phyloP scores from a whole-genome alignment of 1,140 invertebrate genomes.

The Hydropsyche tenuis region DNA sequence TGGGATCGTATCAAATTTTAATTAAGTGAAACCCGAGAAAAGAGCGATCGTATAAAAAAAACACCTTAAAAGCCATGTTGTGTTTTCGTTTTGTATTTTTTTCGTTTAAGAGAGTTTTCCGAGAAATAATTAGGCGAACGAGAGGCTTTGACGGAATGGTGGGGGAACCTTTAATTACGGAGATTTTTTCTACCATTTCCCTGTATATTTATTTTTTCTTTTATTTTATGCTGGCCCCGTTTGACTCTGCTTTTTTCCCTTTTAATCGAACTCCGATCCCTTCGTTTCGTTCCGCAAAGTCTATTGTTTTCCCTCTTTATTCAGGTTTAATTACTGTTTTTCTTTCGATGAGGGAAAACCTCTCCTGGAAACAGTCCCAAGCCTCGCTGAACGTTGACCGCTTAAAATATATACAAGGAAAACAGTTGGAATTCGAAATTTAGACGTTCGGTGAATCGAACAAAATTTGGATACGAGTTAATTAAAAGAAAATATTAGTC shows the following conservation, averaged over 20 bases:
- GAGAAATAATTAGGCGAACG: conserved; percentile 20
- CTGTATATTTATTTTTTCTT: neutral
- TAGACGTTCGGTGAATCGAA: too few species aligned
- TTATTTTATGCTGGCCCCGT: neutral
- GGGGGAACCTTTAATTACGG: conserved; percentile 27
- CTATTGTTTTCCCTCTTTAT: conserved; percentile 8
- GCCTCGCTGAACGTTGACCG: too few species aligned
- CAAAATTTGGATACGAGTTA: neutral
- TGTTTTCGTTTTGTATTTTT: conserved; percentile 2
- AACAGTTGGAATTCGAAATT: too few species aligned
- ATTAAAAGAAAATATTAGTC: conserved; percentile 27
- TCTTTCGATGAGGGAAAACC: neutral
- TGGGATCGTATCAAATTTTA: conserved; percentile 14
- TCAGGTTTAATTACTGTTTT: conserved; percentile 21
- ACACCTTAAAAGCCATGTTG: neutral
- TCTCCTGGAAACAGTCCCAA: too few species aligned
- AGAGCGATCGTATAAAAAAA: neutral
- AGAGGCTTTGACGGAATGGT: conserved; percentile 22
- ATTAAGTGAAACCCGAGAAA: conserved; percentile 11
- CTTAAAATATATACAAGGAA: too few species aligned
- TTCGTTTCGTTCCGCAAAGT: neutral
- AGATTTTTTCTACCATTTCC: conserved; percentile 10
- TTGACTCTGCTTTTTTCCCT: conserved; percentile 7
- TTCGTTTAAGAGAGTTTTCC: conserved; percentile 6
- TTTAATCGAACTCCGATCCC: conserved; percentile 27